Percentiles rank a stretch among this genome's conserved stretches.
Evolutionary conservation across 2,113 vertebrate species (phyloP).

Genomic region (Fukomys damarensis): DNA sequence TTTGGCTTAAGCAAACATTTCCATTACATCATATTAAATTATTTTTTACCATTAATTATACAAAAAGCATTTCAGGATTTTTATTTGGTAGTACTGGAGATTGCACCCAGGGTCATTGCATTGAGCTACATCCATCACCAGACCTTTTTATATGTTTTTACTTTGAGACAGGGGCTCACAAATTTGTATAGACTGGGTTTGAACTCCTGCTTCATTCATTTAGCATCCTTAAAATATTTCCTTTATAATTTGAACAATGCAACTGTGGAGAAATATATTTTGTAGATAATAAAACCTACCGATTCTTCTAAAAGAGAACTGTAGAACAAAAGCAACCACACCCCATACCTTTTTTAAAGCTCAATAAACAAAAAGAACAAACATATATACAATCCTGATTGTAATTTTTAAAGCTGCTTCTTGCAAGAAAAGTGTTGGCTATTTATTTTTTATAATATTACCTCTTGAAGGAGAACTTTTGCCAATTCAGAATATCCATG

Average conservation of each 20-base stretch:
- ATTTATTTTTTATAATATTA: background rate
- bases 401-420: background rate
- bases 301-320: slow-evolving; percentile 10
- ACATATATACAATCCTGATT: background rate
- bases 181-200: background rate
- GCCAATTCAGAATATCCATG: background rate
- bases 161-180: background rate
- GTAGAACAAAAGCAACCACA: background rate
- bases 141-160: background rate
- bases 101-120: background rate
- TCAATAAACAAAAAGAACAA: slow-evolving; percentile 14
- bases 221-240: background rate
- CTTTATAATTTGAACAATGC: background rate
- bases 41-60: background rate
- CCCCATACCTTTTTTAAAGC: background rate
- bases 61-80: background rate
- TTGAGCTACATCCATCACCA: background rate
- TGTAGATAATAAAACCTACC: background rate
- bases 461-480: background rate
- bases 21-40: background rate
- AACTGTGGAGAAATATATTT: background rate
- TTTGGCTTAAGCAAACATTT: background rate
- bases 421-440: background rate
- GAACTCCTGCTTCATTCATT: background rate
- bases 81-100: background rate